These are phyloP conservation scores for Oryzias curvinotus DNA, from an alignment of 2,113 vertebrate genomes.

Conservation along the genomic window DNA sequence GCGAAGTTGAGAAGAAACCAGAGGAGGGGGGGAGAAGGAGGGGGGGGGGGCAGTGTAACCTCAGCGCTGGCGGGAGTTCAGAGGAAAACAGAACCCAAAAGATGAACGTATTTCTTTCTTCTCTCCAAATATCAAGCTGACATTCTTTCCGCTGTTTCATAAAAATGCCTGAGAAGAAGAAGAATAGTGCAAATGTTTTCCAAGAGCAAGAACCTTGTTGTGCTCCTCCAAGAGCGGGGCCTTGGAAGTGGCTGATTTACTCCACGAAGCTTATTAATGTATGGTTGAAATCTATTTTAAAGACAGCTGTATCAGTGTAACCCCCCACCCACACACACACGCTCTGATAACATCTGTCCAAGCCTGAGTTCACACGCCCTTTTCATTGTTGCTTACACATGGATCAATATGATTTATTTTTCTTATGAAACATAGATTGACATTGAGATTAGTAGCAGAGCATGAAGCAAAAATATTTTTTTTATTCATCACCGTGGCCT, in stretches of 20 bases:
- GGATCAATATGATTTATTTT: constrained; percentile 2
- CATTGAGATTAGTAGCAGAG: constrained; percentile 1
- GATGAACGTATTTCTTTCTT: constrained; percentile 66
- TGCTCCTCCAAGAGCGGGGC: constrained; percentile 58
- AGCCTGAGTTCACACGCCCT: constrained; percentile 42
- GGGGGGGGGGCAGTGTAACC: constrained; percentile 56
- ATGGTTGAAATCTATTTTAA: constrained; percentile 56
- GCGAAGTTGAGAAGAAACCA: constrained; percentile 48
- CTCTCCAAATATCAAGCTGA: constrained; percentile 71
- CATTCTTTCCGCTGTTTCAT: constrained; percentile 81
- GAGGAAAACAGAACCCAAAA: constrained; percentile 65
- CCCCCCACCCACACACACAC: not conserved
- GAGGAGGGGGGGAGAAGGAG: constrained; percentile 31
- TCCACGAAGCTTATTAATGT: constrained; percentile 66
- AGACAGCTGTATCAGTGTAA: constrained; percentile 52
- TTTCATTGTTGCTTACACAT: constrained; percentile 26
- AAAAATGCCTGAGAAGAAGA: constrained; percentile 75
- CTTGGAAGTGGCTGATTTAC: constrained; percentile 72
- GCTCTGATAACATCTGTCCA: constrained; percentile 53
- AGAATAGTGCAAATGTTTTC: constrained; percentile 65
- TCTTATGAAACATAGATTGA: constrained; percentile 10
- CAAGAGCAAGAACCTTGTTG: constrained; percentile 65
- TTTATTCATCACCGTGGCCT: too few relatives aligned
- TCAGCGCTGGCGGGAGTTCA: constrained; percentile 73
- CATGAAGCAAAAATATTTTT: too few relatives aligned